Base-by-base conservation (phyloP, 1,140 invertebrate genomes). In the Leptoteleia sp. region DNA sequence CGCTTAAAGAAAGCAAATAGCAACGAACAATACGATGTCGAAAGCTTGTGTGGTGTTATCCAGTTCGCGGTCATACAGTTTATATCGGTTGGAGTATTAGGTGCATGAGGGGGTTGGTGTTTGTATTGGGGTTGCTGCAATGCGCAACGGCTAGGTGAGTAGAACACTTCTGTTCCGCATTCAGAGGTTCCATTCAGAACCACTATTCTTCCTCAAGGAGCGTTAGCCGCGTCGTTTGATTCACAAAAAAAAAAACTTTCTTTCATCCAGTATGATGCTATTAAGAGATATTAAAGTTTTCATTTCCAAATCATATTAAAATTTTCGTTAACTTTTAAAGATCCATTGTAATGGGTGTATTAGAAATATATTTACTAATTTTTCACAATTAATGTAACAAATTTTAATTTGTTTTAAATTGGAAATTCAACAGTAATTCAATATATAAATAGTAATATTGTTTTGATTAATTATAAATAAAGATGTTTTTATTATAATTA, bases 81-180 rank as follows among this genome's bases (percentile, higher is more conserved):
- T 72, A 72, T 72, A 80, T 33, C 35, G 40, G 47, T 37, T 65
- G 52, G 47, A 42, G 59, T 73, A 65, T 77, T 70, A 77, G 43
- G 57, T 62, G 45, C 47, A 61, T 48, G 57, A 76, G n/a, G 62
- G 50, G 45, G 16, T n/a, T 50, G 40, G 50, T 77, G 50, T 80
- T 80, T 76, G 73, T 76, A 80, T 77, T 77, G 68, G 57, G 64
- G 79, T 80, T 77, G 64, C 68, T 81, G 79, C 79, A 77, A 81
- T 81, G 79, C 79, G 79, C 70, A 81, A 81, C 55, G 72, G 35
- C 31, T 54, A 50, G 40, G 31, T 62, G 48, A 65, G 59, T 62
- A 77, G 59, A 78, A 67, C 67, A 67, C 75, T 79, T 79, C 47
- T 48, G 59, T 33, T 68, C 42, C 57, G 42, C 33, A 72, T 72